phyloP scores from a whole-genome alignment of 92 coral and sea anemone species.

The Nematostella vectensis region DNA sequence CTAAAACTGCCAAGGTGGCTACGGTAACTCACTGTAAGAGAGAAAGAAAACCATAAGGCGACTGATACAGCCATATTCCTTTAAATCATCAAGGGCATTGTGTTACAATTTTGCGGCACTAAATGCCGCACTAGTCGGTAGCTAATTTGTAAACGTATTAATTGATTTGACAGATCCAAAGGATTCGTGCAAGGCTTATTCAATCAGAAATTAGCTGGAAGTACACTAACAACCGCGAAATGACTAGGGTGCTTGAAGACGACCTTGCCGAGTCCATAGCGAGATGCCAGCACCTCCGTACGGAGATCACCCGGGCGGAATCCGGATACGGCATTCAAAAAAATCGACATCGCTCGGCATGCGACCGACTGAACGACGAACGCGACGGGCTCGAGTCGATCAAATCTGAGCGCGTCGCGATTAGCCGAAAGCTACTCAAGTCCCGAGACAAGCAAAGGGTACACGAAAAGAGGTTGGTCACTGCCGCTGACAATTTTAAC shows the following conservation, averaged over 20 bases:
- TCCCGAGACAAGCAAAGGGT: conserved; percentile 18
- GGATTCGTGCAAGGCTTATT: conserved; percentile 33
- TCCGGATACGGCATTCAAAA: conserved; percentile 4
- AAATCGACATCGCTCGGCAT: conserved; percentile 7
- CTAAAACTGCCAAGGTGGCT: no score
- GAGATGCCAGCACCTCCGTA: conserved; percentile 39
- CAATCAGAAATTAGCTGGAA: conserved; percentile 25
- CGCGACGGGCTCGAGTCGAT: conserved; percentile 24
- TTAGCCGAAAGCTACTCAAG: conserved; percentile 21
- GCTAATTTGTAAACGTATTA: no score
- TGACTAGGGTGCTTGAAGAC: conserved; percentile 32
- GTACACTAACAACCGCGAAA: conserved; percentile 15
- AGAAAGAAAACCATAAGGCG: no score
- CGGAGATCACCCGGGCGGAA: conserved; percentile 38
- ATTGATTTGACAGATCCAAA: no score
- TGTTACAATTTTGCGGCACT: no score
- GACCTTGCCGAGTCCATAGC: conserved; percentile 24
- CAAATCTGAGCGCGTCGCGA: conserved; percentile 22
- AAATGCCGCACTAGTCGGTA: no score
- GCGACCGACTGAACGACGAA: conserved; percentile 13
- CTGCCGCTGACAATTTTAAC: conserved; percentile 25
- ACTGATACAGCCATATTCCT: no score
- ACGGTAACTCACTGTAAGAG: no score
- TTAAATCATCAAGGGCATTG: no score
- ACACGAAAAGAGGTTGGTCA: conserved; percentile 11